Evolutionary conservation across 64 coral and sea anemone species (phyloP).

Genomic region (Actinia equina): DNA sequence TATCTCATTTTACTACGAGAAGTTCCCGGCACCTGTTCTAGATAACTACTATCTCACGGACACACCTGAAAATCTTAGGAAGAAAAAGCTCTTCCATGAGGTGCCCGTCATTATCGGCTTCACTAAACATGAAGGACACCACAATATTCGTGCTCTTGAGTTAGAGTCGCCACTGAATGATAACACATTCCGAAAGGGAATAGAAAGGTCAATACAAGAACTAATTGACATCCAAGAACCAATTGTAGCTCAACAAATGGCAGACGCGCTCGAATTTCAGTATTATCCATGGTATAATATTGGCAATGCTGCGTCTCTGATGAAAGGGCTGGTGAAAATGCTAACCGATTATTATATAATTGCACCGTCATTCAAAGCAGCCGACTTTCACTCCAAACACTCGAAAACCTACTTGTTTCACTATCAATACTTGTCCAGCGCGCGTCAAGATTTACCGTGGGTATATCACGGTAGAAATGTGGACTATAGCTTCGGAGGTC

Average conservation of each 20-base stretch:
- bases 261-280: slow-evolving; percentile 63
- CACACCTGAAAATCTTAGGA: slow-evolving; percentile 59
- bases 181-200: slow-evolving; percentile 22
- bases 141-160: slow-evolving; percentile 1
- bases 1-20: slow-evolving; percentile 18
- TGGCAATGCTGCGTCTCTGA: slow-evolving; percentile 24
- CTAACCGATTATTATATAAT: slow-evolving; percentile 65
- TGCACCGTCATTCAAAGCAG: slow-evolving; percentile 57
- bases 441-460: slow-evolving; percentile 27
- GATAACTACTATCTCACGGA: slow-evolving; percentile 70
- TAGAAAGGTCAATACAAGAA: slow-evolving; percentile 24
- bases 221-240: background rate
- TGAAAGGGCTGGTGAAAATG: slow-evolving; percentile 52
- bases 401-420: slow-evolving; percentile 68
- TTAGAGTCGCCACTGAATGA: background rate
- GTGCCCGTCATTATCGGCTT: slow-evolving; percentile 75
- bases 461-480: slow-evolving; percentile 58
- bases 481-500: slow-evolving; percentile 71
- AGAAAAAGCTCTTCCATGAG: slow-evolving; percentile 18
- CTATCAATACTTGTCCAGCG: slow-evolving; percentile 55
- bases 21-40: slow-evolving; percentile 41
- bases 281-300: slow-evolving; percentile 67
- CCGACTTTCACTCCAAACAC: slow-evolving; percentile 42
- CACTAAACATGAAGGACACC: slow-evolving; percentile 65
- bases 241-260: slow-evolving; percentile 16